Conservation (phyloP, 1,140 invertebrate species). For the Gerris buenoi region DNA sequence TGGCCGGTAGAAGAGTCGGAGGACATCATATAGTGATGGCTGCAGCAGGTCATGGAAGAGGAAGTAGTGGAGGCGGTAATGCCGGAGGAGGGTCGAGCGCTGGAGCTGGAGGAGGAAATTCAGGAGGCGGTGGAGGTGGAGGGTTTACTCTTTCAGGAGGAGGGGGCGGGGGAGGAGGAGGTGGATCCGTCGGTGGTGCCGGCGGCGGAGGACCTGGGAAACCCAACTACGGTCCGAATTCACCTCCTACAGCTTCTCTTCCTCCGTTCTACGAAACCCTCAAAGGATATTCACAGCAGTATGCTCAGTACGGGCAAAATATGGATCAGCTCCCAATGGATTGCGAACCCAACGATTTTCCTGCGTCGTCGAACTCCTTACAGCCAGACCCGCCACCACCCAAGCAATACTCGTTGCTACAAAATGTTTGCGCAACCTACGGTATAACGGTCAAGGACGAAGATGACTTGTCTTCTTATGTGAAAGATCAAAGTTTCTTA, state of each 20-base stretch:
- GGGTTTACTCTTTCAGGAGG: slow-evolving; percentile 31
- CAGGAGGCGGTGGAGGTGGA: slow-evolving; percentile 33
- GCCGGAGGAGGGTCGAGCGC: slow-evolving; percentile 13
- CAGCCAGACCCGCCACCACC: slow-evolving; percentile 25
- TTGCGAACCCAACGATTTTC: slow-evolving; percentile 39
- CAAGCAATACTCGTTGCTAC: slow-evolving; percentile 61
- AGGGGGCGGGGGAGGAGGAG: slow-evolving; percentile 33
- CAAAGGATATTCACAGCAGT: slow-evolving; percentile 38
- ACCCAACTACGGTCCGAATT: slow-evolving; percentile 66
- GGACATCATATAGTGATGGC: slow-evolving; percentile 32
- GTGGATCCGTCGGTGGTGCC: slow-evolving; percentile 35
- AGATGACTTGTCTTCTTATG: slow-evolving; percentile 49
- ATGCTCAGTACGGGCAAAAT: slow-evolving; percentile 21
- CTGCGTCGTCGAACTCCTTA: slow-evolving; percentile 31
- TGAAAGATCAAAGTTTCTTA: slow-evolving; percentile 39
- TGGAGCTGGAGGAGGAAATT: slow-evolving; percentile 11
- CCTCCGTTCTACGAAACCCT: slow-evolving; percentile 73
- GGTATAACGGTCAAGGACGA: slow-evolving; percentile 62
- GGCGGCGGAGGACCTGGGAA: slow-evolving; percentile 30
- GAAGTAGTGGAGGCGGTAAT: slow-evolving; percentile 34
- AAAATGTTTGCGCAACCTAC: slow-evolving; percentile 58
- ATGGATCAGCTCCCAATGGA: slow-evolving; percentile 48
- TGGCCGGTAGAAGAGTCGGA: slow-evolving; percentile 29
- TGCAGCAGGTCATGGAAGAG: slow-evolving; percentile 58
- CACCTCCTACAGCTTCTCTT: slow-evolving; percentile 61